Percentiles rank a stretch among this genome's conserved stretches.
These are phyloP conservation scores for Champsocephalus gunnari DNA, from an alignment of 2,797 vertebrate genomes.

Conservation along the genomic window DNA sequence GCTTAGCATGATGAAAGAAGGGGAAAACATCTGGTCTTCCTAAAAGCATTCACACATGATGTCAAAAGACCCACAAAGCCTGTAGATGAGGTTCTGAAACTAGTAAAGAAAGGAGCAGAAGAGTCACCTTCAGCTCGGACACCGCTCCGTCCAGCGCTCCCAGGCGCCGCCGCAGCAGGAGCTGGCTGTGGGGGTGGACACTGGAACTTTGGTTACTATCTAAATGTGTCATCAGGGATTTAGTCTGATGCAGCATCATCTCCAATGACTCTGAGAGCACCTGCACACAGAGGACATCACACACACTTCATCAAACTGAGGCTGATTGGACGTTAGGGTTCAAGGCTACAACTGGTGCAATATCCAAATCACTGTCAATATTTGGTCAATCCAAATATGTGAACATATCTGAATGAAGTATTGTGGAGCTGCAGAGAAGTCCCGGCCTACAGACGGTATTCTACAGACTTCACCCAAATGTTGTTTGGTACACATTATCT, in stretches of 20 bases:
- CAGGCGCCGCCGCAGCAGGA: slow-evolving; percentile 52
- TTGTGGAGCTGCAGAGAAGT: no score
- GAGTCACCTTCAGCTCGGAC: slow-evolving; percentile 73
- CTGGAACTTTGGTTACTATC: slow-evolving; percentile 26
- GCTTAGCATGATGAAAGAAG: neutral
- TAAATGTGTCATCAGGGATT: slow-evolving; percentile 27
- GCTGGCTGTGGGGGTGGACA: slow-evolving; percentile 34
- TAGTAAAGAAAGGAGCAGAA: neutral
- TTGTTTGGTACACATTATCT: no score
- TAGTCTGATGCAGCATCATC: slow-evolving; percentile 51
- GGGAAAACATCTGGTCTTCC: neutral
- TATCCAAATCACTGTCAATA: no score
- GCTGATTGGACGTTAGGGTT: no score
- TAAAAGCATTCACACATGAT: neutral
- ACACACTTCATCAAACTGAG: neutral
- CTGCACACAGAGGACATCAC: slow-evolving; percentile 53
- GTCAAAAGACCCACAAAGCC: neutral
- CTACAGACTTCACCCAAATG: no score
- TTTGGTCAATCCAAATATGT: no score
- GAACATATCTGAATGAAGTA: no score
- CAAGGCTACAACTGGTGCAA: neutral
- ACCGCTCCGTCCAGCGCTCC: slow-evolving; percentile 52
- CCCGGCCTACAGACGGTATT: no score
- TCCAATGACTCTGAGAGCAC: slow-evolving; percentile 65
- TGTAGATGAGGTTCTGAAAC: neutral